phyloP scores from a whole-genome alignment of 2,113 vertebrate species.

The Chaenogobius annularis region DNA sequence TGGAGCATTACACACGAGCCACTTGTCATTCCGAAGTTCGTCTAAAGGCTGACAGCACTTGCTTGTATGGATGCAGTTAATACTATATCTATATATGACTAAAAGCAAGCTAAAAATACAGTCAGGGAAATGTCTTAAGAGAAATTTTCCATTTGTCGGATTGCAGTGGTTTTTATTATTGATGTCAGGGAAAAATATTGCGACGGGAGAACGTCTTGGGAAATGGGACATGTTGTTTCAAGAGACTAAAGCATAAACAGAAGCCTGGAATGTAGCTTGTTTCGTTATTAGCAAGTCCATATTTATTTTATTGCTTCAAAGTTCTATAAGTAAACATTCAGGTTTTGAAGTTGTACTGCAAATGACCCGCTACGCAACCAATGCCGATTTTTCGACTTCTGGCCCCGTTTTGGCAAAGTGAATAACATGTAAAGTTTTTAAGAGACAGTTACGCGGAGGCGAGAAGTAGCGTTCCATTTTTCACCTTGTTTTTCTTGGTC shows the following conservation, averaged over 20 bases:
- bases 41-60: slow-evolving; percentile 40
- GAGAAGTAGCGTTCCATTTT: neutral
- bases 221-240: slow-evolving; percentile 8
- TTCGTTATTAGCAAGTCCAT: neutral
- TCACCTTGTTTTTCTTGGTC: slow-evolving; percentile 1
- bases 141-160: slow-evolving; percentile 65
- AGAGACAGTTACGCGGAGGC: neutral
- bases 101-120: slow-evolving; percentile 70
- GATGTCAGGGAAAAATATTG: slow-evolving; percentile 38
- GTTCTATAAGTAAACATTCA: neutral
- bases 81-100: slow-evolving; percentile 21
- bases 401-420: neutral
- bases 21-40: slow-evolving; percentile 18
- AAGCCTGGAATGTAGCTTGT: neutral
- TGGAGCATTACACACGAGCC: slow-evolving; percentile 8
- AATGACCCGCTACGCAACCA: neutral
- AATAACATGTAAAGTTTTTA: neutral
- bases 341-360: neutral
- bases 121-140: slow-evolving; percentile 56
- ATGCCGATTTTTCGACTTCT: neutral
- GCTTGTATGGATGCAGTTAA: slow-evolving; percentile 33
- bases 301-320: neutral
- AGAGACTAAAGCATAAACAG: neutral
- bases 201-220: slow-evolving; percentile 16
- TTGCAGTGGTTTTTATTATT: slow-evolving; percentile 65